phyloP scores from a whole-genome alignment of 2,797 vertebrate species.

The Benthosema pterotum region DNA sequence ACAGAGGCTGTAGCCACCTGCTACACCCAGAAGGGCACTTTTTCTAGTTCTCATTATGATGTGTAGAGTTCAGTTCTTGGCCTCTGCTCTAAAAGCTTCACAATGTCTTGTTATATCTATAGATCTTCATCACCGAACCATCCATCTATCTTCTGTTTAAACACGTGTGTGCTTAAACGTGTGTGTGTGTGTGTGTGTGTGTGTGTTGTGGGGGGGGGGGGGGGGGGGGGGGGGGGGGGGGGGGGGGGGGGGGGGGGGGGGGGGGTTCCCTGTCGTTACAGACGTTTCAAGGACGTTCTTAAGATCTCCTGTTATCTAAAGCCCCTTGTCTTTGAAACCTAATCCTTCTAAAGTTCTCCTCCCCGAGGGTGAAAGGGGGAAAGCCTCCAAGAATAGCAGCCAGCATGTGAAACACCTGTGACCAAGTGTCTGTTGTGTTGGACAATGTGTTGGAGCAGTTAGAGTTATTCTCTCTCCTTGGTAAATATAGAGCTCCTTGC shows the following conservation, averaged over 20 bases:
- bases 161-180: constrained; percentile 70
- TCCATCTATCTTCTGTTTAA: constrained; percentile 66
- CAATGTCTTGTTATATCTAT: constrained; percentile 53
- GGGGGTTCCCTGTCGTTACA: too few relatives aligned
- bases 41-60: too few relatives aligned
- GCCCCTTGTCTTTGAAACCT: constrained; percentile 79
- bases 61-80: too few relatives aligned
- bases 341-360: constrained; percentile 70
- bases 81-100: too few relatives aligned
- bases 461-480: constrained; percentile 56
- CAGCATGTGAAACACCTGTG: constrained; percentile 67
- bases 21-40: too few relatives aligned
- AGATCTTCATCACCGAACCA: constrained; percentile 70
- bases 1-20: too few relatives aligned
- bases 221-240: constrained; percentile 41
- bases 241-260: too few relatives aligned
- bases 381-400: constrained; percentile 66
- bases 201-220: too few relatives aligned
- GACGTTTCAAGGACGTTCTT: constrained; percentile 71
- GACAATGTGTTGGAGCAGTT: constrained; percentile 69
- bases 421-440: constrained; percentile 70
- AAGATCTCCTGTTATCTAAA: constrained; percentile 70
- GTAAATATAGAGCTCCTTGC: constrained; percentile 57
- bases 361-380: constrained; percentile 53
- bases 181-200: too few relatives aligned